Percentiles rank a stretch among this genome's conserved stretches.
Evolutionary conservation across 2,113 vertebrate species (phyloP).

Genomic region (Hemibagrus wyckioides): DNA sequence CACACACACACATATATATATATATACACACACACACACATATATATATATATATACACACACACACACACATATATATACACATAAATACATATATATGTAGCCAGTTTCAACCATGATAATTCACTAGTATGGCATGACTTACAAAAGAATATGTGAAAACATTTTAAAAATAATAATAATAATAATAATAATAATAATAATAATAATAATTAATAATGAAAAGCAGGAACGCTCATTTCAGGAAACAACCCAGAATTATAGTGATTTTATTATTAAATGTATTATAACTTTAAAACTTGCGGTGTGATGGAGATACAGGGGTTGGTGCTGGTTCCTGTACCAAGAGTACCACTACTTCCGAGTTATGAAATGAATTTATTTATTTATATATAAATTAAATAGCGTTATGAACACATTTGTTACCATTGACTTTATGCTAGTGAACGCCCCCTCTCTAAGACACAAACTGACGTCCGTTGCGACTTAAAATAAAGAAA

Average conservation of each 20-base stretch:
- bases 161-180: no score
- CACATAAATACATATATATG: no score
- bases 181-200: no score
- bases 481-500: background rate
- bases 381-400: background rate
- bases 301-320: background rate
- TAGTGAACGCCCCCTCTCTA: constrained; percentile 4
- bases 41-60: no score
- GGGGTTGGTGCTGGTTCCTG: background rate
- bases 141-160: background rate
- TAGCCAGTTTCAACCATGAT: background rate
- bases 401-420: background rate
- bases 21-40: no score
- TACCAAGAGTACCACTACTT: background rate
- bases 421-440: no score
- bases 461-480: background rate
- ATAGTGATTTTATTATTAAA: background rate
- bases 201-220: background rate
- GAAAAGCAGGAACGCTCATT: background rate
- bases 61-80: no score
- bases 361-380: background rate
- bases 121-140: background rate
- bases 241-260: no score
- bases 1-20: no score
- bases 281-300: background rate